Base-by-base conservation (phyloP, 1,140 invertebrate genomes). In the Druon quercuslanigerum region DNA sequence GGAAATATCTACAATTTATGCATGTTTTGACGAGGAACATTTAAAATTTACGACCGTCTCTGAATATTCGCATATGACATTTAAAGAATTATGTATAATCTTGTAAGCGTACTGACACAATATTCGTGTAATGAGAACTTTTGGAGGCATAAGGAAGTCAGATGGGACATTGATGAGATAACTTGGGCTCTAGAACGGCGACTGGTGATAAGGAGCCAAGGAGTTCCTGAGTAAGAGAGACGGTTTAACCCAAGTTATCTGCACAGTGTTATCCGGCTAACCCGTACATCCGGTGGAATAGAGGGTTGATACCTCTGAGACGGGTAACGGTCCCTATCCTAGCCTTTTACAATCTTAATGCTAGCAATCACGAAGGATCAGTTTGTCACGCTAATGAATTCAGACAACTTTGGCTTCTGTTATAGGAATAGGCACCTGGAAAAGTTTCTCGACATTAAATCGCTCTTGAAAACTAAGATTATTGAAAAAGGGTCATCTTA, bases 311-410 rank as follows among this genome's bases (percentile, higher is more conserved):
- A 66, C 60, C 60, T 33, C 33, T 66, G 60, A 66, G 40, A 46
- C 25, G 60, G 60, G 46, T 66, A 66, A 66, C 60, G 60, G 60
- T 66, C 60, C n/a, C 60, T 66, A 66, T 66, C 60, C 40, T 66
- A n/a, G 25, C 25, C 14, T 66, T 66, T 66, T 46, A 66, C 60
- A 66, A 66, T 66, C 60, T 66, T 66, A 66, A 66, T 66, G 60
- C 60, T n/a, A 33, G 60, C 60, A 66, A 66, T 66, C 60, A 66
- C 33, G 60, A 66, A 66, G 60, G 60, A 66, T 66, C 60, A 66
- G 60, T 66, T 33, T 20, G 14, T 40, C 60, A 33, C 25, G n/a
- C 60, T 66, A 66, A 66, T 66, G 33, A 66, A 46, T 33, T 66
- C 60, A 46, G 13, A 16, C 16, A 66, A 66, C 60, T 66, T 66